phyloP scores from a whole-genome alignment of 2,797 vertebrate genomes.

The Tachyglossus aculeatus region DNA sequence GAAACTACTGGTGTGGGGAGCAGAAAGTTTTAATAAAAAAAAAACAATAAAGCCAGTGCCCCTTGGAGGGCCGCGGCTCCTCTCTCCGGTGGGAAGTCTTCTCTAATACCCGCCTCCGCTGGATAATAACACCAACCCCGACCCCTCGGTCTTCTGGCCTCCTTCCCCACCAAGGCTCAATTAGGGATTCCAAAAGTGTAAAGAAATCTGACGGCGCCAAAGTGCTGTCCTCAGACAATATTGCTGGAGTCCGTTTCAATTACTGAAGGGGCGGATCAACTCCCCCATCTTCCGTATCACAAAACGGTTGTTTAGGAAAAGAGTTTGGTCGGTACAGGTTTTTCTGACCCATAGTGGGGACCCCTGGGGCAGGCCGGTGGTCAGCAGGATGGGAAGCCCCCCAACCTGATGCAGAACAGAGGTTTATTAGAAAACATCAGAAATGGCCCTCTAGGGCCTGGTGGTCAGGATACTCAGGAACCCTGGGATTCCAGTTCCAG shows the following conservation, averaged over 20 bases:
- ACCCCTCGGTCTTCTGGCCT: slow-evolving; percentile 34
- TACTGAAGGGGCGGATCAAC: slow-evolving; percentile 3
- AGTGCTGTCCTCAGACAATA: slow-evolving; percentile 28
- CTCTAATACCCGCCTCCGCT: slow-evolving; percentile 36
- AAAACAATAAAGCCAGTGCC: slow-evolving; percentile 61
- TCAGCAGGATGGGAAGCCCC: slow-evolving; percentile 17
- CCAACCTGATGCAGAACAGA: slow-evolving; percentile 31
- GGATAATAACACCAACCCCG: too few species aligned
- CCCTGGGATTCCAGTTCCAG: background rate
- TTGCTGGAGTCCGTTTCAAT: accelerated
- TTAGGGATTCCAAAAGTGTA: slow-evolving; percentile 44
- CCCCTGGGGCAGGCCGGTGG: slow-evolving; percentile 3
- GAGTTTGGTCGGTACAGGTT: slow-evolving; percentile 34
- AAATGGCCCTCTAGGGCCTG: slow-evolving; percentile 14
- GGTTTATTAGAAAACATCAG: slow-evolving; percentile 35
- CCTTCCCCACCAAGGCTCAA: slow-evolving; percentile 27
- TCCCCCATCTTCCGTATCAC: slow-evolving; percentile 17
- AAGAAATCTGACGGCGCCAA: slow-evolving; percentile 14
- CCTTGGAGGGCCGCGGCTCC: slow-evolving; percentile 40
- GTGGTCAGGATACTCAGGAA: background rate
- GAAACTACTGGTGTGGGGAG: background rate
- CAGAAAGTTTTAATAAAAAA: slow-evolving; percentile 59
- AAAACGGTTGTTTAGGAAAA: slow-evolving; percentile 23
- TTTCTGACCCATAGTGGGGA: too few species aligned
- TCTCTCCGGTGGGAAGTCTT: slow-evolving; percentile 41